A percentile compares a stretch with the other conserved stretches of the same genome.
Conservation (phyloP, 2,797 vertebrate genomes). For the Hippopotamyrus pictus region DNA sequence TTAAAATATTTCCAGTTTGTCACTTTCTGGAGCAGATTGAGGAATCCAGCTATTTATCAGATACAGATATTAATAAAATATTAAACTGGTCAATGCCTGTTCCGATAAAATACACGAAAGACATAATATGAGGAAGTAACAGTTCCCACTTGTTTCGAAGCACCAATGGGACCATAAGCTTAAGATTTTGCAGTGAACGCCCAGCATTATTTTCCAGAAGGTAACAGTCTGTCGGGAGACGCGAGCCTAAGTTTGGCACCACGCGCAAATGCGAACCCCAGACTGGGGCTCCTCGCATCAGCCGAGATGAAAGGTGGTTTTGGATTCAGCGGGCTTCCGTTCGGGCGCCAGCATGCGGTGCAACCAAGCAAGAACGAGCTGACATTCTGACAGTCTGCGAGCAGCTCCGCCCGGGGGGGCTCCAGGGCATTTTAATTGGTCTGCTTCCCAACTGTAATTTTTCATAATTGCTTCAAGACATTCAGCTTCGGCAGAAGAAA, state of each 20-base stretch:
- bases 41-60: neutral
- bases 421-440: constrained; percentile 9
- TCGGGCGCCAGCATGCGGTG: neutral
- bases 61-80: neutral
- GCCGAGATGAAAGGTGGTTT: neutral
- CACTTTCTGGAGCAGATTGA: neutral
- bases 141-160: neutral
- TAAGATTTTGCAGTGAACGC: neutral
- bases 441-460: constrained; percentile 21
- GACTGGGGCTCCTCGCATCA: neutral
- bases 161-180: neutral
- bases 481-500: neutral
- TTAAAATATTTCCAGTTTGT: neutral
- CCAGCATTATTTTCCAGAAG: neutral
- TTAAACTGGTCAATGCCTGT: neutral
- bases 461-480: constrained; percentile 19
- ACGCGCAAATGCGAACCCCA: neutral
- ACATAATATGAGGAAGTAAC: neutral
- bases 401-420: constrained; percentile 1
- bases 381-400: constrained; percentile 14
- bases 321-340: neutral
- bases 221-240: neutral
- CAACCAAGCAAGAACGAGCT: constrained; percentile 1
- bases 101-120: neutral
- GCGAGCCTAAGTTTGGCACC: neutral